phyloP scores from a whole-genome alignment of 1,140 invertebrate genomes.

The Drosophila parvula region DNA sequence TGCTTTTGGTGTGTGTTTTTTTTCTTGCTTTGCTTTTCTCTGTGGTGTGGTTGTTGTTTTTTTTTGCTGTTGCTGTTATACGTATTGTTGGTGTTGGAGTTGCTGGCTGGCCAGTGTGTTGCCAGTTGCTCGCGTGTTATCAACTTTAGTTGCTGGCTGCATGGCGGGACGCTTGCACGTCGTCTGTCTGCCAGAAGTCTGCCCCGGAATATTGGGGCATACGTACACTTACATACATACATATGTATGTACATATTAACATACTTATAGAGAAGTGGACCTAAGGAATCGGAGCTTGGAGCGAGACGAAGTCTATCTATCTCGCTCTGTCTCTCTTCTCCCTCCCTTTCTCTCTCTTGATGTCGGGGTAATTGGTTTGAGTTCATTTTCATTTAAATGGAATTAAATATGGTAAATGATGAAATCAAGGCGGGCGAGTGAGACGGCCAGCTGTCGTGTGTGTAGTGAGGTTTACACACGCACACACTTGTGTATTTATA shows the following conservation, averaged over 20 bases:
- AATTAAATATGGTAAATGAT: constrained; percentile 83
- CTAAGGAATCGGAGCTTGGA: constrained; percentile 22
- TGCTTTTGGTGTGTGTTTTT: constrained; percentile 7
- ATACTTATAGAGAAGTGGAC: constrained; percentile 6
- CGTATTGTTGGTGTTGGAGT: constrained; percentile 20
- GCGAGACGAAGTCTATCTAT: constrained; percentile 3
- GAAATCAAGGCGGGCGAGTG: constrained; percentile 66
- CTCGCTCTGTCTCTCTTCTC: constrained; percentile 22
- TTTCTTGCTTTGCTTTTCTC: constrained; percentile 16
- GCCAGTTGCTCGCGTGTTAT: constrained; percentile 53
- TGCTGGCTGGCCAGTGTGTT: constrained; percentile 14
- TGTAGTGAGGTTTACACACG: constrained; percentile 66
- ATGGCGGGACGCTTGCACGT: constrained; percentile 61
- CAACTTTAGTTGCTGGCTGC: constrained; percentile 72
- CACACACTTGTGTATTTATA: neutral
- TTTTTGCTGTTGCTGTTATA: neutral
- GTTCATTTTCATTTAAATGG: constrained; percentile 83
- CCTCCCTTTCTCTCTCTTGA: constrained; percentile 17
- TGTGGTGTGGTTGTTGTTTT: neutral
- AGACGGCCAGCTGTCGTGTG: constrained; percentile 48
- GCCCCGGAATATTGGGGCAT: constrained; percentile 32
- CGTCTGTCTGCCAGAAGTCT: constrained; percentile 63
- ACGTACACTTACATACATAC: neutral
- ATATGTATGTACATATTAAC: constrained; percentile 9
- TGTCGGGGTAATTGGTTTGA: constrained; percentile 74